These are phyloP conservation scores for Drosophila limbata DNA, from an alignment of 2,888 invertebrate genomes.

Conservation along the genomic window DNA sequence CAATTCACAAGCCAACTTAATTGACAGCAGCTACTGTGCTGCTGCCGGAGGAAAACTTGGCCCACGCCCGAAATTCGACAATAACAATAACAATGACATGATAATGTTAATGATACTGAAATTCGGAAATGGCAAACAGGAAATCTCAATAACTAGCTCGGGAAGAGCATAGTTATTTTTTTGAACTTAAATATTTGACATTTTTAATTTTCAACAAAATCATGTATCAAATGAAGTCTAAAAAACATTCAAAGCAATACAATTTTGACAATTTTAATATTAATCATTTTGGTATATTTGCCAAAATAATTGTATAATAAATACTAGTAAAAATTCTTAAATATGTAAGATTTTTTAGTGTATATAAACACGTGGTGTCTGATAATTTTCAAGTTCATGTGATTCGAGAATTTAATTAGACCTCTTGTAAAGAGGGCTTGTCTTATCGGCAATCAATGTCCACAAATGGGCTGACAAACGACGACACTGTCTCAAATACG, in stretches of 20 bases:
- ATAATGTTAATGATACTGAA: constrained; percentile 16
- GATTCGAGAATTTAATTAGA: constrained; percentile 50
- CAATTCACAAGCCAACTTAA: constrained; percentile 68
- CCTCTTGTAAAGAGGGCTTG: constrained; percentile 45
- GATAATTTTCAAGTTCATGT: constrained; percentile 56
- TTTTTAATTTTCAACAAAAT: neutral
- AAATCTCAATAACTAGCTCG: neutral
- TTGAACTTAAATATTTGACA: neutral
- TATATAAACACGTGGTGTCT: constrained; percentile 9
- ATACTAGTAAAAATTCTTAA: neutral
- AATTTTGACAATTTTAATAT: neutral
- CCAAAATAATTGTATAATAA: neutral
- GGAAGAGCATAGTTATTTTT: neutral
- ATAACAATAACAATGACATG: constrained; percentile 32
- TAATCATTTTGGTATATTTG: neutral
- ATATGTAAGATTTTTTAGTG: neutral
- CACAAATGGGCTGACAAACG: constrained; percentile 32
- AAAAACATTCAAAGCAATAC: neutral
- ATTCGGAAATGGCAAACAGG: constrained; percentile 18
- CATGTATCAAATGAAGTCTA: neutral
- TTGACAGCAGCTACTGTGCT: constrained; percentile 69
- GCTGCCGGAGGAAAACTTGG: constrained; percentile 15
- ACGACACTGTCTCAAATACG: constrained; percentile 16
- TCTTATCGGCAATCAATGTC: constrained; percentile 45
- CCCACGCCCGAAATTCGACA: constrained; percentile 37